Base-by-base conservation (phyloP, 2,113 vertebrate species). In the Manacus vitellinus region DNA sequence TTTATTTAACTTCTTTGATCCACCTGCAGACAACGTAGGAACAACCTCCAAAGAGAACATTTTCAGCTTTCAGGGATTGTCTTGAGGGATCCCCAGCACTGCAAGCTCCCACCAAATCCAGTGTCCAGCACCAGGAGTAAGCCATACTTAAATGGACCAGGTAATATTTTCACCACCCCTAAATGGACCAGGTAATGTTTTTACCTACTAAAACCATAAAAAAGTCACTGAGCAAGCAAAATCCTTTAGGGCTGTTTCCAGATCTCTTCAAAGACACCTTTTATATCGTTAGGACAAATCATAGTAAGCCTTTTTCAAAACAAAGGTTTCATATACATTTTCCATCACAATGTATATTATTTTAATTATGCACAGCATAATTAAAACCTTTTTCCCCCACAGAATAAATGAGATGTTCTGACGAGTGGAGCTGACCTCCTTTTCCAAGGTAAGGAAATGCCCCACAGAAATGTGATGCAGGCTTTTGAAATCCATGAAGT, bases 331-430 rank as follows among this genome's bases (percentile, higher is more conserved):
- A 85, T 54, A 89, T 91, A 37, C 59, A 33, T 73, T 54, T 66
- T 81, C 93, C 94, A 97, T 94, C 58, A 61, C 37, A 37, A 37
- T 61, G n/a, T 37, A 61, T 14, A 37, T 27, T 37, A 37, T 37
- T 25, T 37, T 25, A 37, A 61, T 61, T 37, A 61, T 25, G 49
- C 59, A 68, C 59, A 88, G 65, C 43, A 23, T 82, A 92, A 96
- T 96, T 92, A 91, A 96, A 91, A 95, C 25, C 47, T 43, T 51
- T 89, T 96, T 96, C 84, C 81, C 89, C 83, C 83, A 87, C 3
- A 71, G 88, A 92, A 90, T 19, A 88, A 27, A 52, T 30, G 78
- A 67, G 54, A 92, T 91, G 94, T 92, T 61, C 49, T 92, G 89
- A 96, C 20, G 14, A 95, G 88, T 12, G 85, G 27, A 82, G 21